Evolutionary conservation across 2,113 vertebrate species (phyloP).

Genomic region (Psettodes erumei): DNA sequence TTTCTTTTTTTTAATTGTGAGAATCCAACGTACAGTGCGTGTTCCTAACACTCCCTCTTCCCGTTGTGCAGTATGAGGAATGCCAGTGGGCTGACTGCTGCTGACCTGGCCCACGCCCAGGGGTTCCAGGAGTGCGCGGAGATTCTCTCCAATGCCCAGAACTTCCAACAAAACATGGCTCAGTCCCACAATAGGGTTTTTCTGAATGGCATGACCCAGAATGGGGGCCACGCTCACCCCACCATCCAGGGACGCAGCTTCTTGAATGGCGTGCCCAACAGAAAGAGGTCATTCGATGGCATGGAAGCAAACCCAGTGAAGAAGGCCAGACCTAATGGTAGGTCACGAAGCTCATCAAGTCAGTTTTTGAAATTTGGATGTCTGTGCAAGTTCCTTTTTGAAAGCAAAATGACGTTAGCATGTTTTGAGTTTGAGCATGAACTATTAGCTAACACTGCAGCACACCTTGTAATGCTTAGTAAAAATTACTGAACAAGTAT

Average conservation of each 20-base stretch:
- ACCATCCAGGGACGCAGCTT: constrained; percentile 82
- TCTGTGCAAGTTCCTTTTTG: background rate
- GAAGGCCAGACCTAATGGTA: constrained; percentile 93
- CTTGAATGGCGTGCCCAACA: constrained; percentile 85
- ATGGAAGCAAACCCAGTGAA: constrained; percentile 87
- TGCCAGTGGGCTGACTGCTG: constrained; percentile 98
- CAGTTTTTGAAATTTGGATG: too few species aligned
- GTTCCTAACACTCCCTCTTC: constrained; percentile 87
- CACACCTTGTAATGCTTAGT: background rate
- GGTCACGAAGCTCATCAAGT: constrained; percentile 25
- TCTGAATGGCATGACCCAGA: constrained; percentile 86
- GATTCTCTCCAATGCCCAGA: constrained; percentile 96
- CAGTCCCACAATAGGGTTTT: constrained; percentile 81
- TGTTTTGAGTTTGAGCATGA: background rate
- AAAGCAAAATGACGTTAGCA: background rate
- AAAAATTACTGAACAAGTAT: background rate
- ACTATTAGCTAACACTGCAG: background rate
- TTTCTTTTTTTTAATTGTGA: constrained; percentile 56
- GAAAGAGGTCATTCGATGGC: constrained; percentile 94
- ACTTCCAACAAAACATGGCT: constrained; percentile 85
- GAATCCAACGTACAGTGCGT: constrained; percentile 26
- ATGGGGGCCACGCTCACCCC: constrained; percentile 86
- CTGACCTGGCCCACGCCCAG: constrained; percentile 98
- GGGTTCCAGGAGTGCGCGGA: constrained; percentile 96
- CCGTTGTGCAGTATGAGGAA: constrained; percentile 96